Percentiles rank a stretch among this genome's conserved stretches.
phyloP scores from a whole-genome alignment of 1,140 invertebrate species.

The Zaprionus lachaisei region DNA sequence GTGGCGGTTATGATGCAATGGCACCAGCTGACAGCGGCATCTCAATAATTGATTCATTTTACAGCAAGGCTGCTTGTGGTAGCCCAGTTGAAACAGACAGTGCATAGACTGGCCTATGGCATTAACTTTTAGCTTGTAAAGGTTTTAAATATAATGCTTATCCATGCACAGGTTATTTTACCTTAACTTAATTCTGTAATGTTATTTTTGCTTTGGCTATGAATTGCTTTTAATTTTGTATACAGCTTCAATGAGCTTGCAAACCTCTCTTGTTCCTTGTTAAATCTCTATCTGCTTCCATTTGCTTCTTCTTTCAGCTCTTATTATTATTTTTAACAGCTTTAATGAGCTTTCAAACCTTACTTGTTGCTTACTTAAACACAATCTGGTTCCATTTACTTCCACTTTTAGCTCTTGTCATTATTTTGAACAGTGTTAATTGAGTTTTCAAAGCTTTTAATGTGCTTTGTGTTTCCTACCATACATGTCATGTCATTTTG shows the following conservation, averaged over 20 bases:
- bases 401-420: no score
- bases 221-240: background rate
- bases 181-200: no score
- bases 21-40: conserved; percentile 29
- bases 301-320: background rate
- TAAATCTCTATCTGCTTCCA: background rate
- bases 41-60: conserved; percentile 29
- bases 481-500: background rate
- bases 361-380: no score
- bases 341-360: no score
- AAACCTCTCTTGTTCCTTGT: background rate
- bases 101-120: background rate
- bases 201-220: no score
- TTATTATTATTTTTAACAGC: background rate
- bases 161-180: no score
- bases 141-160: background rate
- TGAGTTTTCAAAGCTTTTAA: no score
- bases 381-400: no score
- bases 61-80: background rate
- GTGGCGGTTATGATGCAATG: conserved; percentile 39
- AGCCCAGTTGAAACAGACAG: background rate
- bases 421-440: background rate
- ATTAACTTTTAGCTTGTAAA: background rate
- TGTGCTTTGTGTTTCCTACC: background rate
- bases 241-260: background rate